Conservation (phyloP, 2,797 vertebrate genomes). For the Argya squamiceps region DNA sequence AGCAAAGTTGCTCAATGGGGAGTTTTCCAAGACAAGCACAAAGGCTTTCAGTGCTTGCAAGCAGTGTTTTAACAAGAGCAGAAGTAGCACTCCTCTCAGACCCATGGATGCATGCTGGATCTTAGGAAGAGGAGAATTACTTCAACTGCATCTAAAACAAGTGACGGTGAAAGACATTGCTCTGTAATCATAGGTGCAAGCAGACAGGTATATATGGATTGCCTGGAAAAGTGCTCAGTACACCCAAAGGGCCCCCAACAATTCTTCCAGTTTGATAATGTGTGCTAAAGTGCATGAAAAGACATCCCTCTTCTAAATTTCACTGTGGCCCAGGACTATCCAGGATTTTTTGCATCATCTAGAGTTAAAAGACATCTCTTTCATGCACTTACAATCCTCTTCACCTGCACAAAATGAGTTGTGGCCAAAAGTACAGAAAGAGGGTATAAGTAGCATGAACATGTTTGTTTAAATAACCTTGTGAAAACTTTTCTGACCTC, state of each 20-base stretch:
- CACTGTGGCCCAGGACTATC: neutral
- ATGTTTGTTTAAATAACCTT: neutral
- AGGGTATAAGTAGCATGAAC: neutral
- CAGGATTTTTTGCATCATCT: neutral
- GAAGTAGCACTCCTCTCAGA: neutral
- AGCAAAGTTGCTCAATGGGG: neutral
- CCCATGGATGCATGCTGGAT: neutral
- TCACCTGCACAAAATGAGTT: neutral
- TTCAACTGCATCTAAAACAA: neutral
- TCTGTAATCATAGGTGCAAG: neutral
- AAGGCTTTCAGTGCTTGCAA: neutral
- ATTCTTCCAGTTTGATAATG: neutral
- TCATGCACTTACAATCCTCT: neutral
- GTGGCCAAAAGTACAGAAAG: neutral
- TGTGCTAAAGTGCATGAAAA: neutral
- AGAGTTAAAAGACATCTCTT: neutral
- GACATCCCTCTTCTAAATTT: neutral
- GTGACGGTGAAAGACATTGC: neutral
- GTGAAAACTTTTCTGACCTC: neutral
- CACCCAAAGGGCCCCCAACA: neutral
- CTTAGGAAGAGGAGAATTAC: neutral
- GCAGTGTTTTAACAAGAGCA: neutral
- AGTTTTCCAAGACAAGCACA: conserved; percentile 16
- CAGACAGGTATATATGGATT: neutral
- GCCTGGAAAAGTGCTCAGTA: neutral